Percentiles rank a stretch among this genome's conserved stretches.
phyloP scores from a whole-genome alignment of 2,113 vertebrate species.

The Carassius carassius region DNA sequence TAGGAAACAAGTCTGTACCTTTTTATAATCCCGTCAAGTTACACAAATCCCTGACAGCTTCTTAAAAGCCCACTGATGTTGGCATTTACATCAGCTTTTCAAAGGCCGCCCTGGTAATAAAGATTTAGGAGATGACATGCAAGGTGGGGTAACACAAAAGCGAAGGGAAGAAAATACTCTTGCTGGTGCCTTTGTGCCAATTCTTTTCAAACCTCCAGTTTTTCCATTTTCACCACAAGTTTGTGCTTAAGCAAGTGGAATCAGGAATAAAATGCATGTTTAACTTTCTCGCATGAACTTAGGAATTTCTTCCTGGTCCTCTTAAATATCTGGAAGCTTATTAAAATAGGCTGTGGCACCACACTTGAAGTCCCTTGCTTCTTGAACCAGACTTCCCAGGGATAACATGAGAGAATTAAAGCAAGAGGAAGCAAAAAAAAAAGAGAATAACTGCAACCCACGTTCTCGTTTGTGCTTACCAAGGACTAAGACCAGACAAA shows the following conservation, averaged over 20 bases:
- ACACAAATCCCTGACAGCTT: conserved; percentile 50
- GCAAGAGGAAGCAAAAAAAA: conserved; percentile 17
- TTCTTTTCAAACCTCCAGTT: conserved; percentile 46
- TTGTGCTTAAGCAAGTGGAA: conserved; percentile 53
- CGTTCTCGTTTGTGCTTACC: conserved; percentile 51
- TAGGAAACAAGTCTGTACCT: conserved; percentile 47
- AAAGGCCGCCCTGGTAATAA: conserved; percentile 57
- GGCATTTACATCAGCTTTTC: conserved; percentile 59
- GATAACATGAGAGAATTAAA: neutral
- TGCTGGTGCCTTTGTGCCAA: conserved; percentile 43
- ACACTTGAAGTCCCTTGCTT: conserved; percentile 48
- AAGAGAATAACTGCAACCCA: conserved; percentile 44
- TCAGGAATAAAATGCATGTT: conserved; percentile 12
- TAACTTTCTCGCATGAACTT: conserved; percentile 45
- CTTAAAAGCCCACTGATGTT: conserved; percentile 44
- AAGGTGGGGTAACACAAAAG: conserved; percentile 25
- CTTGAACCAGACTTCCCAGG: neutral
- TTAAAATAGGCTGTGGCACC: conserved; percentile 58
- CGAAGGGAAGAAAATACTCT: conserved; percentile 25
- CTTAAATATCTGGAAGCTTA: conserved; percentile 54
- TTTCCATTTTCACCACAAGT: conserved; percentile 31
- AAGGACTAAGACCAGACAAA: conserved; percentile 56
- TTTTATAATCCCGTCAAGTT: conserved; percentile 60
- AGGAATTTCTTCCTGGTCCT: conserved; percentile 52
- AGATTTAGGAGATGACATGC: conserved; percentile 48